Conservation (phyloP, 2,797 vertebrate genomes). For the Rhinoraja longicauda region DNA sequence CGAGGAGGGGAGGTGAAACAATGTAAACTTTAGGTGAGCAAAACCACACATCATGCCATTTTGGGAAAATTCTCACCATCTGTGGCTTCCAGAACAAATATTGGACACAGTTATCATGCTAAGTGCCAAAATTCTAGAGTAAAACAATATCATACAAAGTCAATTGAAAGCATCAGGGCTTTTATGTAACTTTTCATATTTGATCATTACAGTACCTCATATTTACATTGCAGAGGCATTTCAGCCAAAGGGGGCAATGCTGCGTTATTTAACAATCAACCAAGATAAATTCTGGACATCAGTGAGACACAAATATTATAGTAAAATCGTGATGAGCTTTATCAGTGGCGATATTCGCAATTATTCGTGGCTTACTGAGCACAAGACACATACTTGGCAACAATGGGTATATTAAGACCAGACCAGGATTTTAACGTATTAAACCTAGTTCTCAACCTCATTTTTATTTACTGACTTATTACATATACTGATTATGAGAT, state of each 20-base stretch:
- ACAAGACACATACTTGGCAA: background rate
- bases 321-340: background rate
- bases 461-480: background rate
- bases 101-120: background rate
- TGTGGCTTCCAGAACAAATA: background rate
- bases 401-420: too few species aligned
- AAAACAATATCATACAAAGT: background rate
- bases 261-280: background rate
- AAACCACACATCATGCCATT: slow-evolving; percentile 1
- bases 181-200: background rate
- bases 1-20: background rate
- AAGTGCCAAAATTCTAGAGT: background rate
- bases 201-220: background rate
- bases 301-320: background rate
- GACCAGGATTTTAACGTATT: background rate
- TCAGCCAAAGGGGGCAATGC: background rate
- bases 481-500: background rate
- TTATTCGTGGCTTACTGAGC: background rate
- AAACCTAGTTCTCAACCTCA: background rate
- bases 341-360: too few species aligned
- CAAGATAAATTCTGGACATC: background rate
- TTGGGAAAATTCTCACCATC: background rate
- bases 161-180: background rate
- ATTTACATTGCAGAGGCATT: slow-evolving; percentile 9
- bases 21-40: background rate